Conservation (phyloP, 2,113 vertebrate genomes). For the Poecilia latipinna region DNA sequence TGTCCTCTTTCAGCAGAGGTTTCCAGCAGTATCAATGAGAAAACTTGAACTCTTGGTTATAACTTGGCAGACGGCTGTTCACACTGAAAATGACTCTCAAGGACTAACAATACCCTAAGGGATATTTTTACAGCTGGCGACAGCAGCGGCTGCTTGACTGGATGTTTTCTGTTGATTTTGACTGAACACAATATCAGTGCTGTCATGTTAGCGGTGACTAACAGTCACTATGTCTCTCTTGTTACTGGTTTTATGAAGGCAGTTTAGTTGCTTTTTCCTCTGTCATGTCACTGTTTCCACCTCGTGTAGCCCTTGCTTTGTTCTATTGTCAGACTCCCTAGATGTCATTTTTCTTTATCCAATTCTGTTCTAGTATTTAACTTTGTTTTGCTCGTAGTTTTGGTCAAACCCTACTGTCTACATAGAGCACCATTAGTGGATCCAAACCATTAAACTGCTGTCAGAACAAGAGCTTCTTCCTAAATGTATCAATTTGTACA, state of each 20-base stretch:
- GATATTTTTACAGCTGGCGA: slow-evolving; percentile 42
- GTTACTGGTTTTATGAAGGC: slow-evolving; percentile 14
- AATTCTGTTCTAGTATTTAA: too few relatives aligned
- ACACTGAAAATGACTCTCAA: slow-evolving; percentile 42
- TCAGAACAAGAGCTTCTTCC: too few relatives aligned
- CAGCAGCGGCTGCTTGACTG: slow-evolving; percentile 32
- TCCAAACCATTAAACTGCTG: too few relatives aligned
- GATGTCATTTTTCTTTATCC: too few relatives aligned
- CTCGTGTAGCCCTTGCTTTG: not conserved
- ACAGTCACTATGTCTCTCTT: slow-evolving; percentile 3
- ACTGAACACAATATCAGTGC: slow-evolving; percentile 33
- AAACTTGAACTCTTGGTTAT: slow-evolving; percentile 26
- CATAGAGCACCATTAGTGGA: too few relatives aligned
- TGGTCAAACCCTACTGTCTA: too few relatives aligned
- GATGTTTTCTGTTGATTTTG: slow-evolving; percentile 33
- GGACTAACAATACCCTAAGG: slow-evolving; percentile 45
- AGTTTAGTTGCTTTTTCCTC: not conserved
- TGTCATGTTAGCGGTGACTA: slow-evolving; percentile 42
- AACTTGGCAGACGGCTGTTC: slow-evolving; percentile 24
- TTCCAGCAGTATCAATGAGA: slow-evolving; percentile 1
- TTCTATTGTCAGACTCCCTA: not conserved
- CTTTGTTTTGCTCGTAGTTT: too few relatives aligned
- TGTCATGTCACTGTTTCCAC: not conserved
- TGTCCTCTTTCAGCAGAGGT: not conserved
- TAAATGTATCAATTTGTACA: too few relatives aligned